Evolutionary conservation across 2,113 vertebrate genomes (phyloP).

Genomic region (Sceloporus undulatus): DNA sequence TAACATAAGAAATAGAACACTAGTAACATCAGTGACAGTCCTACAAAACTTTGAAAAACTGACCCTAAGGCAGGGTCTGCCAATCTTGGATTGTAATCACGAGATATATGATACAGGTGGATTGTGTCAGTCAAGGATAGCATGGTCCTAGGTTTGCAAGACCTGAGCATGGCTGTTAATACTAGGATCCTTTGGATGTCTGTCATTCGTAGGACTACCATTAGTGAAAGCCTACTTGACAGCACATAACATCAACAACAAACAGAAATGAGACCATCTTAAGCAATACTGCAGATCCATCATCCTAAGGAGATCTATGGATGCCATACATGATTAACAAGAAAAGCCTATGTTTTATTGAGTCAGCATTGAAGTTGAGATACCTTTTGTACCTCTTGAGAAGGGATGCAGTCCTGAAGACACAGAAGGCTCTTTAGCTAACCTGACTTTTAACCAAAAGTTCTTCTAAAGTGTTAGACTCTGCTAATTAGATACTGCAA

Average conservation of each 20-base stretch:
- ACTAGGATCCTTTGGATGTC: no score
- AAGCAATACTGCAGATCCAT: neutral
- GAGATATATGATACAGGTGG: no score
- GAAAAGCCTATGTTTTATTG: neutral
- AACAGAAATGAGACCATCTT: neutral
- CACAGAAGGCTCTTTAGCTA: neutral
- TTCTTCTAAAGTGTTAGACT: neutral
- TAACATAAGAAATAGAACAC: neutral
- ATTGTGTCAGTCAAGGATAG: no score
- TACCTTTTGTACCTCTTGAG: neutral
- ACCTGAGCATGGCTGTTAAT: no score
- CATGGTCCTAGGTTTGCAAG: no score
- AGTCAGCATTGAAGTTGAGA: neutral
- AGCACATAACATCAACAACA: no score
- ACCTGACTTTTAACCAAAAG: neutral
- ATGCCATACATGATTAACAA: neutral
- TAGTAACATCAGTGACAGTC: neutral
- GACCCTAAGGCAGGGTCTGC: neutral
- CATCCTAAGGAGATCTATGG: neutral
- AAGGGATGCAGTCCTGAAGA: neutral
- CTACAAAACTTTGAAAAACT: neutral
- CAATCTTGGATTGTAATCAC: neutral
- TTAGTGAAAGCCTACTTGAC: no score
- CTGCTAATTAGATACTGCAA: neutral
- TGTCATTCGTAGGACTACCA: no score